Base-by-base conservation (phyloP, 2,113 vertebrate genomes). In the Leptobrachium ailaonicum region DNA sequence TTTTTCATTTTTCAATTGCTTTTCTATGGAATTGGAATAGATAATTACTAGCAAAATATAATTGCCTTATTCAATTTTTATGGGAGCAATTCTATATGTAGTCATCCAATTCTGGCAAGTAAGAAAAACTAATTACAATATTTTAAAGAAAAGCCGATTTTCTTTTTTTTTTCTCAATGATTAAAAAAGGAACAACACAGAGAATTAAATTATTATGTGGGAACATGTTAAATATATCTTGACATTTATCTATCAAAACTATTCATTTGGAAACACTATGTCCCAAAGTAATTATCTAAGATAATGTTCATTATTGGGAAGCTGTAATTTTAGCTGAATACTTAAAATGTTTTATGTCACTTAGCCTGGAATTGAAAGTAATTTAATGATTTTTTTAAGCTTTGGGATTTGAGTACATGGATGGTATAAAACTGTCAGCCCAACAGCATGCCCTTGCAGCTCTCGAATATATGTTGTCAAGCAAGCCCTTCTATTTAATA, bases 181-280 rank as follows among this genome's bases (percentile, higher is more conserved):
- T 8, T 5, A 72, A 62, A 71, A 78, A 70, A 78, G 56, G 41
- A 71, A 79, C 62, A 74, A 73, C 50, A 60, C n/a, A n/a, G 63
- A 58, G 41, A 66, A 73, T 58, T 60, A 63, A 73, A 73, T 60
- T 73, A 74, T 80, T 80, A 68, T 47, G 50, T 44, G 67, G 62
- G 64, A 67, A 80, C 66, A 79, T 73, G 77, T 79, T 80, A 80
- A 80, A 80, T 67, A 80, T 67, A 73, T 80, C 63, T 73, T 73
- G 62, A 73, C 63, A 73, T 80, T 80, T 74, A 80, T 58, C 63
- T 66, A 80, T 80, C 63, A 73, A 80, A 74, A 73, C 63, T 74
- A 80, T 74, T 80, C 47, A 74, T 80, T 73, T 68, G 62, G 56
- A 73, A 80, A 73, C 70, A 41, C 64, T 32, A 41, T 73, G 62